Evolutionary conservation across 2,113 vertebrate species (phyloP).

Genomic region (Platysternon megacephalum): DNA sequence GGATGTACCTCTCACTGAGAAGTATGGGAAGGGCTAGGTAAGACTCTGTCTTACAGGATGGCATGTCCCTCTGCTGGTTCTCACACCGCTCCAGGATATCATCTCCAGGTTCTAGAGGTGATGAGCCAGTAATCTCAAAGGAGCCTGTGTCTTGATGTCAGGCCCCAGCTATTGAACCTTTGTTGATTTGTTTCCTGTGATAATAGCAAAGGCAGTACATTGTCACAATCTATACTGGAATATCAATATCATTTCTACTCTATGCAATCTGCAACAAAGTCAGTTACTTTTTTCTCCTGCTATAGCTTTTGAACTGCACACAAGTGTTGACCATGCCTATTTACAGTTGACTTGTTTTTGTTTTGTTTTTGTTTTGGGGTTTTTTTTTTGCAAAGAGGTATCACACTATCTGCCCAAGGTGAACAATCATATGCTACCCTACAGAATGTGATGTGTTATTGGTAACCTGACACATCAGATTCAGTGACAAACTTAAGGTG

Average conservation of each 20-base stretch:
- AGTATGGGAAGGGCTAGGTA: not conserved
- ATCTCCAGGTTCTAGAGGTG: not conserved
- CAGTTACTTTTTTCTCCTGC: not conserved
- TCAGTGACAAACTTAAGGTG: not conserved
- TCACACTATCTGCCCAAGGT: not conserved
- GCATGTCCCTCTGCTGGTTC: not conserved
- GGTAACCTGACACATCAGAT: not conserved
- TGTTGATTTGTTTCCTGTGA: slow-evolving; percentile 47
- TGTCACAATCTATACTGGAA: slow-evolving; percentile 25
- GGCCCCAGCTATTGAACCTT: not conserved
- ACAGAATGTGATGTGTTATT: not conserved
- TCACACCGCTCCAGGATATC: not conserved
- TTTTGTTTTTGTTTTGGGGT: not conserved
- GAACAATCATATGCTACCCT: not conserved
- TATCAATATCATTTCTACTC: not conserved
- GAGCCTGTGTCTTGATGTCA: not conserved
- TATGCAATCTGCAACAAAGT: not conserved
- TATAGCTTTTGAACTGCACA: not conserved
- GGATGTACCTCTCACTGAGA: not conserved
- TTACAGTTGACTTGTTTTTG: not conserved
- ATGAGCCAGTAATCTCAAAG: not conserved
- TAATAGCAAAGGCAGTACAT: slow-evolving; percentile 43
- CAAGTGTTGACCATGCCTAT: not conserved
- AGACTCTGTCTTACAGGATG: not conserved
- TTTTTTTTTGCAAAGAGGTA: not conserved